Evolutionary conservation across 2,888 invertebrate genomes (phyloP), one percentile per base, ranked within the genome.

Genomic region (Luperina nickerlii): DNA sequence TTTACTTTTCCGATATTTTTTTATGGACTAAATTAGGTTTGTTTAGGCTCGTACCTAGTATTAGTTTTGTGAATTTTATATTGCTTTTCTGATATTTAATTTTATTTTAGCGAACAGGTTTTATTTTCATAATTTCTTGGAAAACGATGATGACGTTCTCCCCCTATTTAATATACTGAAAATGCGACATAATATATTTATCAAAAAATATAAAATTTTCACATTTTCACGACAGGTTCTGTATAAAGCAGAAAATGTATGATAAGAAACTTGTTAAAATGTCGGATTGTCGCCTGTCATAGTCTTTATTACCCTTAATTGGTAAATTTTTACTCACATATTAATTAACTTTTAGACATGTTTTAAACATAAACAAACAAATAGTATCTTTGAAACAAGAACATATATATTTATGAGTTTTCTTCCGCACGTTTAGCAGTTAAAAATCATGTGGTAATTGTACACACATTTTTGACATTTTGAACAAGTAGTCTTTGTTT

Each of bases 1-100:
- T 45, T 74, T 72, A 71, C 68, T 74, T 80, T 76, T 63, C 20
- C 57, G 70, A 74, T 84, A 74, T 70, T 80, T 83, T 75, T 82
- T 66, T 67, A 27, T 76, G 32, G 38, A 54, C 57, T 13, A 63
- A 76, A 83, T 80, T 66, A 71, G 60, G 67, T 80, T 83, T 57
- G 84, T 76, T 63, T 71, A 63, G 57, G 62, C 4, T 13, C 42
- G n/a, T 57, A 71, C n/a, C 51, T 62, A 79, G 65, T 67, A 32
- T 78, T 78, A 18, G 54, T 42, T 74, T 32, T 71, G 38, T 70
- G 54, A 78, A 74, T 78, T 83, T 65, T 69, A 65, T 68, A 62
- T 73, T 82, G 42, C 27, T 76, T 63, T 76, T 82, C 27, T 76
- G 69, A 57, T 76, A 63, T 68, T 72, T 63, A 42, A 68, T 32